Evolutionary conservation across 2,797 vertebrate genomes (phyloP).

Genomic region (Bufotes viridis): DNA sequence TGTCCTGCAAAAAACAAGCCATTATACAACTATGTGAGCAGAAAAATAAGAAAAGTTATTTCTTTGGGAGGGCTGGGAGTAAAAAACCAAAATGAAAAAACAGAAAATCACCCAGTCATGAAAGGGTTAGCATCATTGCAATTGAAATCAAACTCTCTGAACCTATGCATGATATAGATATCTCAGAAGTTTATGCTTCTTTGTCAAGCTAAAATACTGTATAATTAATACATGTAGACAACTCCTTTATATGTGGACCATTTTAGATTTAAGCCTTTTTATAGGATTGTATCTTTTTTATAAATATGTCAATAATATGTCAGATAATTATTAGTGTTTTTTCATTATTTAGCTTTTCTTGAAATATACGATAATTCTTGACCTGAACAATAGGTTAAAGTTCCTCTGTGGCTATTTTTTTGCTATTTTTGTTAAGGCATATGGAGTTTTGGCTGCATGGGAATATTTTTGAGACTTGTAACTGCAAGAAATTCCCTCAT

Average conservation of each 20-base stretch:
- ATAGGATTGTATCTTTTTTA: background rate
- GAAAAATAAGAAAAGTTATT: too few relatives aligned
- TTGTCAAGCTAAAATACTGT: background rate
- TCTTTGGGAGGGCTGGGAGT: too few relatives aligned
- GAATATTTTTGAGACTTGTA: slow-evolving; percentile 44
- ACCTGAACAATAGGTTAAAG: slow-evolving; percentile 15
- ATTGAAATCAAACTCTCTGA: background rate
- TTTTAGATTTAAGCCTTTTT: background rate
- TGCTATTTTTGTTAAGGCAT: slow-evolving; percentile 45
- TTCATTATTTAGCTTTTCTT: background rate
- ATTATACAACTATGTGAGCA: too few relatives aligned
- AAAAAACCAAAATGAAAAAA: too few relatives aligned
- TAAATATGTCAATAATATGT: background rate
- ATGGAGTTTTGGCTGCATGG: slow-evolving; percentile 37
- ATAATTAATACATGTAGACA: background rate
- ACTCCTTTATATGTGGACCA: too few relatives aligned
- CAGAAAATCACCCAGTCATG: too few relatives aligned
- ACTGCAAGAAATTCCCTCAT: slow-evolving; percentile 35
- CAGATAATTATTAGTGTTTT: background rate
- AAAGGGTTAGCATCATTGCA: background rate
- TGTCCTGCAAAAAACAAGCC: too few relatives aligned
- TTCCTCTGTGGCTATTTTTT: background rate
- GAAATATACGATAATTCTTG: background rate
- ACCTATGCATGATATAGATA: background rate
- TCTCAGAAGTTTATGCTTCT: background rate